A percentile compares a stretch with the other conserved stretches of the same genome.
These are phyloP conservation scores for Melieria omissa DNA, from an alignment of 2,888 invertebrate species.

Conservation along the genomic window DNA sequence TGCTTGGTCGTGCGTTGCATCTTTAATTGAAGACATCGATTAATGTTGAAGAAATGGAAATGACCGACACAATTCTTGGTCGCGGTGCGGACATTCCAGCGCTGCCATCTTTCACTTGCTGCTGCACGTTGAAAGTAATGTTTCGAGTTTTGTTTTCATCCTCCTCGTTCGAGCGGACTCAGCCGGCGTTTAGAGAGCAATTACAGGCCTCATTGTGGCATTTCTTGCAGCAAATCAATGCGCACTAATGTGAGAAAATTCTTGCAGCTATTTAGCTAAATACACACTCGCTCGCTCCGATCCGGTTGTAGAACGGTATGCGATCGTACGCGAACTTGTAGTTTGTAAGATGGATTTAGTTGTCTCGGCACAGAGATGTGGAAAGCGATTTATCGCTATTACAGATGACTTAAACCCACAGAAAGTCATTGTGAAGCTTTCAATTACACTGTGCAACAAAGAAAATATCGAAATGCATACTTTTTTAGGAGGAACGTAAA, in stretches of 20 bases:
- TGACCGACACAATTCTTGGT: conserved; percentile 22
- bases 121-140: not conserved
- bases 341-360: too few relatives aligned
- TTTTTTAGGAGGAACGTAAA: too few relatives aligned
- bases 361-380: too few relatives aligned
- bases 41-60: conserved; percentile 26
- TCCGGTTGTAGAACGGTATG: conserved; percentile 1
- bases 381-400: too few relatives aligned
- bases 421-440: too few relatives aligned
- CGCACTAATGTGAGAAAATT: conserved; percentile 38
- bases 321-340: too few relatives aligned
- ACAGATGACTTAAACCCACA: too few relatives aligned
- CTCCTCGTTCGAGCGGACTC: not conserved
- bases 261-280: conserved; percentile 12
- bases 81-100: not conserved
- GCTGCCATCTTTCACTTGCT: conserved; percentile 2
- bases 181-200: conserved; percentile 15
- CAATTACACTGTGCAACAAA: too few relatives aligned
- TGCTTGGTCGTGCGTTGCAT: conserved; percentile 34
- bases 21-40: conserved; percentile 31
- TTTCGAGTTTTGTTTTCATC: too few relatives aligned
- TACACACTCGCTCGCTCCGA: not conserved
- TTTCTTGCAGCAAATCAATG: conserved; percentile 8
- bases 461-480: too few relatives aligned
- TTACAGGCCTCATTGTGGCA: conserved; percentile 2